These are phyloP conservation scores for Papilio demoleus DNA, from an alignment of 2,888 invertebrate species.

Conservation along the genomic window DNA sequence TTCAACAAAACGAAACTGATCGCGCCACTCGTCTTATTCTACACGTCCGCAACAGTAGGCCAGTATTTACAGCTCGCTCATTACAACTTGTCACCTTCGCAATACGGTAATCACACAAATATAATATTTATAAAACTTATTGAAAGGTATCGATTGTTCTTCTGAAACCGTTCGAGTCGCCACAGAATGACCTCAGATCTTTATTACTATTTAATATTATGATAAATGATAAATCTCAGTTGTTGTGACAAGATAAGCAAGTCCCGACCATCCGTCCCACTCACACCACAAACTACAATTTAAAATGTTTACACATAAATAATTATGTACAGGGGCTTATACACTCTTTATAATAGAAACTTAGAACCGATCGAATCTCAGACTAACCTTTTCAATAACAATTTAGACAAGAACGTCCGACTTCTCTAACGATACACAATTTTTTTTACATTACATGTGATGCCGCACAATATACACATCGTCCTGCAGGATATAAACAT, in stretches of 20 bases:
- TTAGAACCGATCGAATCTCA: slow-evolving; percentile 44
- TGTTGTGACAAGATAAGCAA: slow-evolving; percentile 44
- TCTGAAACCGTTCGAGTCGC: slow-evolving; percentile 5
- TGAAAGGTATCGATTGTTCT: not conserved
- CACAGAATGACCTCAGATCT: slow-evolving; percentile 30
- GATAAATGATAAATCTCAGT: slow-evolving; percentile 26
- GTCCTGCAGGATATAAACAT: slow-evolving; percentile 36
- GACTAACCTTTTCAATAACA: slow-evolving; percentile 3
- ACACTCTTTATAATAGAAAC: slow-evolving; percentile 51
- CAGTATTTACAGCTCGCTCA: slow-evolving; percentile 47
- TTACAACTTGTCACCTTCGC: not conserved
- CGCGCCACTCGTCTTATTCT: slow-evolving; percentile 18
- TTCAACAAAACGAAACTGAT: slow-evolving; percentile 18
- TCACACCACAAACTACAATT: slow-evolving; percentile 57
- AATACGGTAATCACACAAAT: not conserved
- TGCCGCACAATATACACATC: slow-evolving; percentile 34
- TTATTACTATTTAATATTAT: slow-evolving; percentile 36
- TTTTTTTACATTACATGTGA: slow-evolving; percentile 7
- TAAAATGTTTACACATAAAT: slow-evolving; percentile 49
- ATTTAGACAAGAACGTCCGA: not conserved
- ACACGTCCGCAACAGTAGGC: slow-evolving; percentile 54
- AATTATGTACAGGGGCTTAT: slow-evolving; percentile 46
- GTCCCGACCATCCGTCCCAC: slow-evolving; percentile 52
- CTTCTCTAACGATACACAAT: not conserved
- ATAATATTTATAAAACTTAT: slow-evolving; percentile 6